Percentiles rank a stretch among this genome's conserved stretches.
Evolutionary conservation across 1,140 invertebrate species (phyloP).

Genomic region (Drosophila parabipectinata): DNA sequence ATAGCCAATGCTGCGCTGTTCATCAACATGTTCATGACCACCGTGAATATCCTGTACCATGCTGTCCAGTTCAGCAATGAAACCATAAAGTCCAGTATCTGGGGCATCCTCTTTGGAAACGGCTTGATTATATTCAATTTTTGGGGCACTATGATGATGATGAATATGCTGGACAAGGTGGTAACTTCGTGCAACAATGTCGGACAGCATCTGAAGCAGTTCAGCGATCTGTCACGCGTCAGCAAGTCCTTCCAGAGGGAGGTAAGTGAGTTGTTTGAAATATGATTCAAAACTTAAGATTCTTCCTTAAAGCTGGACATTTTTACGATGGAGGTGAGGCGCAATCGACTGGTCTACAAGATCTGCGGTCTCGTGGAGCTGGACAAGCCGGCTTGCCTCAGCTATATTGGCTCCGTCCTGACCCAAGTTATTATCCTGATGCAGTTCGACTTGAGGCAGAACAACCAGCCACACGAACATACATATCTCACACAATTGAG

Average conservation of each 20-base stretch:
- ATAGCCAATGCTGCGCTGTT: constrained; percentile 40
- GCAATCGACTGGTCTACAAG: constrained; percentile 45
- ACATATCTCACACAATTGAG: constrained; percentile 1
- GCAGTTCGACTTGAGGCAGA: constrained; percentile 59
- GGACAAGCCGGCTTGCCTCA: constrained; percentile 46
- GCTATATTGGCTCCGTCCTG: constrained; percentile 46
- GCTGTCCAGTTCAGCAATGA: constrained; percentile 58
- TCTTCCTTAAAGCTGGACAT: constrained; percentile 37
- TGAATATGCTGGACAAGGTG: constrained; percentile 51
- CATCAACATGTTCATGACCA: constrained; percentile 43
- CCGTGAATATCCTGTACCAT: constrained; percentile 58
- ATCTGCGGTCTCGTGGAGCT: constrained; percentile 46
- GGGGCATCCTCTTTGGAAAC: constrained; percentile 26
- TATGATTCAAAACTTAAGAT: background rate
- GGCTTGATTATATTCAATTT: constrained; percentile 22
- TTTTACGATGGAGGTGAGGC: constrained; percentile 31
- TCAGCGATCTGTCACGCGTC: constrained; percentile 29
- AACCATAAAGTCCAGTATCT: constrained; percentile 24
- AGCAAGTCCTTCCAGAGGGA: constrained; percentile 18
- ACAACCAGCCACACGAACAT: background rate
- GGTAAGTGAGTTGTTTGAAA: constrained; percentile 13
- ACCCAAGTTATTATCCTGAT: constrained; percentile 59
- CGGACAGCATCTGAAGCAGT: constrained; percentile 28
- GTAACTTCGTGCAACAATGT: constrained; percentile 49
- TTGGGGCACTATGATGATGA: constrained; percentile 14